Percentiles rank a stretch among this genome's conserved stretches.
Conservation (phyloP, 1,140 invertebrate species). For the Drosophila prosaltans region DNA sequence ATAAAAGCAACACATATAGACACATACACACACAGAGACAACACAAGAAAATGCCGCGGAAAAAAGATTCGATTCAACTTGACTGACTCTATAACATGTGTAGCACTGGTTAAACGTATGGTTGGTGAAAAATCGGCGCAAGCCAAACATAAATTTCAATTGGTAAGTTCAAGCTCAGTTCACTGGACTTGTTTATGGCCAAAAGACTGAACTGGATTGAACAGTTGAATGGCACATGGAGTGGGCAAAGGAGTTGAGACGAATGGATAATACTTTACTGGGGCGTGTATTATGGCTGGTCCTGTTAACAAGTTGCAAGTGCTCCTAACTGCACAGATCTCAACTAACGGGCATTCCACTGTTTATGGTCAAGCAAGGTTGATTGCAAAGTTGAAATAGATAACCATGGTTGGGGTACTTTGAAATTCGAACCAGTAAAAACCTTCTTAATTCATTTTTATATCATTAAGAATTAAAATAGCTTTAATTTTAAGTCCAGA, state of each 20-base stretch:
- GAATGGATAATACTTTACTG: slow-evolving; percentile 14
- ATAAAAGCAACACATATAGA: slow-evolving; percentile 55
- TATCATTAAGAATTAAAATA: background rate
- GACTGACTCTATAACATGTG: slow-evolving; percentile 48
- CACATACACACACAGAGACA: background rate
- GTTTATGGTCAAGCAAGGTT: slow-evolving; percentile 3
- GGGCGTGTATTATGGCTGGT: slow-evolving; percentile 53
- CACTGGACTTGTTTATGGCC: slow-evolving; percentile 68
- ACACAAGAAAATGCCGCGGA: background rate
- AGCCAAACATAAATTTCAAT: slow-evolving; percentile 74
- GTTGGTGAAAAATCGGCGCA: slow-evolving; percentile 63
- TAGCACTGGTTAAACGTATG: slow-evolving; percentile 65
- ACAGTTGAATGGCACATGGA: slow-evolving; percentile 16
- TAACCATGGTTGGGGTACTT: background rate
- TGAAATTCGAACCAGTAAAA: background rate
- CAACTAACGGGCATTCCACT: background rate
- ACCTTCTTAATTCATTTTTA: background rate
- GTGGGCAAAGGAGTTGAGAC: background rate
- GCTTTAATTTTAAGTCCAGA: background rate
- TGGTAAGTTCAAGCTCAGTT: slow-evolving; percentile 65
- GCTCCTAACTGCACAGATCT: slow-evolving; percentile 19
- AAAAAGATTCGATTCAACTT: slow-evolving; percentile 5
- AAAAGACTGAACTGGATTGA: slow-evolving; percentile 33
- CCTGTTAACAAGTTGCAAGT: slow-evolving; percentile 69
- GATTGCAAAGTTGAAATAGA: background rate